Percentiles rank a stretch among this genome's conserved stretches.
These are phyloP conservation scores for Drosophila lini DNA, from an alignment of 1,140 invertebrate species.

Conservation along the genomic window DNA sequence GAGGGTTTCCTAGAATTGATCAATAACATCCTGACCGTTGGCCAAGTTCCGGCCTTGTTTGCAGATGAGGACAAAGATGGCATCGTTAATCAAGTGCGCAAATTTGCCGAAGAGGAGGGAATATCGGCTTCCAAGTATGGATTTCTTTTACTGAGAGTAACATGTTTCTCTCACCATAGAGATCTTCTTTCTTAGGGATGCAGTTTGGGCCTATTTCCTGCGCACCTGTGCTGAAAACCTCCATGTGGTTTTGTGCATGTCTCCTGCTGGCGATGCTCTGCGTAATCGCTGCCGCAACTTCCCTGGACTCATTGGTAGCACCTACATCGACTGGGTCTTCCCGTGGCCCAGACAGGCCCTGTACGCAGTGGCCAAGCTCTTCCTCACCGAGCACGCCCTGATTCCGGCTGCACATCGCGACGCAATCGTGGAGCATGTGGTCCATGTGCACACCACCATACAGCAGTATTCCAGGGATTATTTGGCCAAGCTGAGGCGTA, in stretches of 20 bases:
- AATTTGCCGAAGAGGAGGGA: conserved; percentile 88
- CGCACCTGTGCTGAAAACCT: conserved; percentile 91
- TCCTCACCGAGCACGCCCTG: conserved; percentile 87
- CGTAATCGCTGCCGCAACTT: conserved; percentile 94
- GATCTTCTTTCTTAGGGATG: conserved; percentile 85
- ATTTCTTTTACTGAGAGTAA: neutral
- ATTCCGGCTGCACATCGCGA: conserved; percentile 89
- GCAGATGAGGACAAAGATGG: conserved; percentile 94
- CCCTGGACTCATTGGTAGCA: conserved; percentile 96
- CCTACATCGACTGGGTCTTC: conserved; percentile 97
- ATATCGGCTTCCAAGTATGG: conserved; percentile 89
- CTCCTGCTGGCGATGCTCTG: conserved; percentile 92
- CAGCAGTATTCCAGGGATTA: conserved; percentile 90
- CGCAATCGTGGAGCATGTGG: conserved; percentile 91
- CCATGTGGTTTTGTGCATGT: conserved; percentile 95
- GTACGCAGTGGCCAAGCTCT: conserved; percentile 92
- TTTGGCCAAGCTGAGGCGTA: conserved; percentile 88
- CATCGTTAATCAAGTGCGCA: conserved; percentile 88
- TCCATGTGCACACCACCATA: conserved; percentile 92
- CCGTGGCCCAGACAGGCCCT: conserved; percentile 96
- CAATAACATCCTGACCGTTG: conserved; percentile 95
- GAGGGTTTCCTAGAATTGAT: conserved; percentile 95
- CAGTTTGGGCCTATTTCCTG: conserved; percentile 94
- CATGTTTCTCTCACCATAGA: neutral
- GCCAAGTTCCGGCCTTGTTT: conserved; percentile 93